Conservation (phyloP, 2,797 vertebrate genomes). For the Todus mexicanus region DNA sequence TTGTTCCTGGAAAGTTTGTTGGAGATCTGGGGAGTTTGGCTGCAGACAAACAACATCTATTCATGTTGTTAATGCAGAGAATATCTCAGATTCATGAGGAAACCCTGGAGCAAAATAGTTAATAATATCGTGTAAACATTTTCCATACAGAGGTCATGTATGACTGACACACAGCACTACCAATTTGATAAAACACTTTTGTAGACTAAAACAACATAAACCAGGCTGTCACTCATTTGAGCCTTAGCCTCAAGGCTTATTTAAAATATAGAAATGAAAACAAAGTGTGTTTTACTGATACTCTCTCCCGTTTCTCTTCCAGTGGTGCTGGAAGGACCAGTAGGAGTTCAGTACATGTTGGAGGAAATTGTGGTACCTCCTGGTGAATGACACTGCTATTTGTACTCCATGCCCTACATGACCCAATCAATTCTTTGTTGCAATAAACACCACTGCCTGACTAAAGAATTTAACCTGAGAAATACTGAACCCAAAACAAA, state of each 20-base stretch:
- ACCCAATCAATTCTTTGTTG: constrained; percentile 69
- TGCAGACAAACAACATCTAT: neutral
- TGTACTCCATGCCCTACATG: constrained; percentile 69
- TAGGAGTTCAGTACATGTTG: constrained; percentile 63
- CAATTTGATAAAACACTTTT: constrained; percentile 81
- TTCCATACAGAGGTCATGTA: constrained; percentile 80
- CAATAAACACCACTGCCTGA: constrained; percentile 63
- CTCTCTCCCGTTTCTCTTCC: constrained; percentile 46
- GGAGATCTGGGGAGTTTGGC: neutral
- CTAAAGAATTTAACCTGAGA: constrained; percentile 68
- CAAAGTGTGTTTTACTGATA: constrained; percentile 39
- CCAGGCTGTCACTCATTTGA: constrained; percentile 77
- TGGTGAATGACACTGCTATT: constrained; percentile 72
- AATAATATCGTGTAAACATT: constrained; percentile 83
- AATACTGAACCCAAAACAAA: constrained; percentile 61
- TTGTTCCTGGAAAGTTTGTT: neutral
- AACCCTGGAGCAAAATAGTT: constrained; percentile 82
- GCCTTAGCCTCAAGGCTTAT: constrained; percentile 78
- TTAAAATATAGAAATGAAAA: constrained; percentile 71
- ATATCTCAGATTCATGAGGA: constrained; percentile 59
- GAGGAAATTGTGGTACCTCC: constrained; percentile 67
- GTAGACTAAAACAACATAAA: constrained; percentile 76
- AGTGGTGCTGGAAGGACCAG: constrained; percentile 38
- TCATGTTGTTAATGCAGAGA: constrained; percentile 4
- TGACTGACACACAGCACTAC: constrained; percentile 81